These are phyloP conservation scores for Holothuria scabra DNA, from an alignment of 53 echinoderm and acorn worm species.

Conservation along the genomic window DNA sequence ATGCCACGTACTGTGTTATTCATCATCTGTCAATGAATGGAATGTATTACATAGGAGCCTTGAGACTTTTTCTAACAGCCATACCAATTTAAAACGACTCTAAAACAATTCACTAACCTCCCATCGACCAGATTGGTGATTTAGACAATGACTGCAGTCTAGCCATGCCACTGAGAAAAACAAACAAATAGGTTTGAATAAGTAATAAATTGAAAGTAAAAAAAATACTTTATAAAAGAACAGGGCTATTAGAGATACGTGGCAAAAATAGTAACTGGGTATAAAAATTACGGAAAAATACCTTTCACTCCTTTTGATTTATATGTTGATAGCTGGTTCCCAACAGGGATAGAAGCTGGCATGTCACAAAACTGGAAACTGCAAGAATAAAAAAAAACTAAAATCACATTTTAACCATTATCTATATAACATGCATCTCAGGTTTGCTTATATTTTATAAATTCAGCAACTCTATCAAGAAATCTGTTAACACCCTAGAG, in stretches of 20 bases:
- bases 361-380: constrained; percentile 37
- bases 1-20: too few relatives aligned
- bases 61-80: constrained; percentile 1
- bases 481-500: constrained; percentile 12
- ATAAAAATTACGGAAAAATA: constrained; percentile 15
- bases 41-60: neutral
- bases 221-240: neutral
- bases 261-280: neutral
- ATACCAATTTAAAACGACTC: constrained; percentile 20
- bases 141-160: constrained; percentile 28
- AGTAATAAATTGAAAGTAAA: constrained; percentile 17
- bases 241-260: neutral
- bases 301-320: constrained; percentile 34
- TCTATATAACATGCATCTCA: constrained; percentile 18
- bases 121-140: constrained; percentile 33
- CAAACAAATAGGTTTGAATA: constrained; percentile 16
- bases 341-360: constrained; percentile 35
- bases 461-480: constrained; percentile 27
- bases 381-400: constrained; percentile 22
- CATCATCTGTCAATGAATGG: neutral
- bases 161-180: constrained; percentile 39
- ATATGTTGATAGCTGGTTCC: constrained; percentile 31
- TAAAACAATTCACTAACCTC: constrained; percentile 12
- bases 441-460: constrained; percentile 23
- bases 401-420: neutral